These are phyloP conservation scores for Drosophila ohnishii DNA, from an alignment of 1,140 invertebrate genomes.

Conservation along the genomic window DNA sequence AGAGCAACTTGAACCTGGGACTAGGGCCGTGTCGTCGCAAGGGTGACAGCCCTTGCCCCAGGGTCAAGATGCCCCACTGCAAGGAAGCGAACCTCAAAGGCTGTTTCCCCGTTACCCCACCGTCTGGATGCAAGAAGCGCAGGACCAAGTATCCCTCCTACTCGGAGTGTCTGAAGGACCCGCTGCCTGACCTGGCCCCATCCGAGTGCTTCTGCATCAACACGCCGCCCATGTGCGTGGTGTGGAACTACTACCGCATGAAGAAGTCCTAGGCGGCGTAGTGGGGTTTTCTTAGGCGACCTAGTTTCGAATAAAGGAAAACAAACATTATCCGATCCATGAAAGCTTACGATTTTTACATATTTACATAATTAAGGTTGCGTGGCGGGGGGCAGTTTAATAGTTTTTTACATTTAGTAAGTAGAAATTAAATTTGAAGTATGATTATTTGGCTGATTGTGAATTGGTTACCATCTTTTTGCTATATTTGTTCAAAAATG, in stretches of 20 bases:
- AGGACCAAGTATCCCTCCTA: constrained; percentile 60
- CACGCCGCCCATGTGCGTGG: constrained; percentile 58
- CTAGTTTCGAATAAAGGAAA: constrained; percentile 4
- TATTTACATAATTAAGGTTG: no score
- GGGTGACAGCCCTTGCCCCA: constrained; percentile 19
- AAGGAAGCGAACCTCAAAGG: neutral
- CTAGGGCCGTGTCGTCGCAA: neutral
- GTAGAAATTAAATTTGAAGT: no score
- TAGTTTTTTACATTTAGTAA: no score
- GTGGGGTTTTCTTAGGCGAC: neutral
- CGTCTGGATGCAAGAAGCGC: constrained; percentile 17
- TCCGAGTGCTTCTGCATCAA: constrained; percentile 54
- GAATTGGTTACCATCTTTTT: no score
- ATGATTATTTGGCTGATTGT: no score
- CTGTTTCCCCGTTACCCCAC: constrained; percentile 8
- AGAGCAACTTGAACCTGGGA: neutral
- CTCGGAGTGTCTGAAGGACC: constrained; percentile 57
- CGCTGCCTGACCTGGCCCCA: constrained; percentile 33
- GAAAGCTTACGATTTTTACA: no score
- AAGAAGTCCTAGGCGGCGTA: constrained; percentile 46
- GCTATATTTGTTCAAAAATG: neutral
- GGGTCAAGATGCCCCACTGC: constrained; percentile 23
- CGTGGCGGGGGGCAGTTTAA: no score
- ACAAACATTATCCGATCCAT: neutral
- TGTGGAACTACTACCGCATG: constrained; percentile 62